Base-by-base conservation (phyloP, 2,113 vertebrate genomes). In the Ranitomeya imitator region DNA sequence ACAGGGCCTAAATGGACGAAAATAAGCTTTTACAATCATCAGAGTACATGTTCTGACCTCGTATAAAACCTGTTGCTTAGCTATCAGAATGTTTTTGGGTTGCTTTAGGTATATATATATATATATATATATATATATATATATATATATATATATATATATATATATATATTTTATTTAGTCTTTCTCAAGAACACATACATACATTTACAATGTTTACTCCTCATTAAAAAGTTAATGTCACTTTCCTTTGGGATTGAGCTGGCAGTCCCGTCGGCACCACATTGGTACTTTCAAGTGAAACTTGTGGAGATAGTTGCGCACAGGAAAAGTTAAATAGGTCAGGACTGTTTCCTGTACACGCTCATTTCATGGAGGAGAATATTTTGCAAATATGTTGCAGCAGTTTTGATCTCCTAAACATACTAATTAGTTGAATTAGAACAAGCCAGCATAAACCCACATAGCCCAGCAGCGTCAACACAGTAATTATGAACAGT, bases 401-500 rank as follows among this genome's bases (percentile, higher is more conserved):
- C 87, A 85, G 71, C 87, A 84, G 82, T 89, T 89, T 77, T 89
- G 87, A 84, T 88, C 80, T 78, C 54, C 87, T 88, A 88, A 89
- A 89, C 81, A 84, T 79, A 77, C 87, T 89, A 89, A 89, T 89
- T 89, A 89, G 87, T 85, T 85, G 82, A 89, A 89, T 89, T 89
- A 89, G 52, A 83, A 85, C 79, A 84, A 85, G 87, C 87, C 73
- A 89, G 87, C 57, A 89, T 89, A 89, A 89, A 89, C 87, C 87
- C 87, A 89, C 87, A 89, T 89, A 89, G 87, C 87, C 87, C 87
- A 89, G 82, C 87, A 89, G 87, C 87, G 74, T 89, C 87, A 89
- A 89, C 87, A 85, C 87, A 84, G 82, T 89, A 89, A 89, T 89
- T 89, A 89, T 89, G 87, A 89, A 89, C 87, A 89, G 87, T 89